Conservation (phyloP, 2,113 vertebrate species). For the Petromus typicus region DNA sequence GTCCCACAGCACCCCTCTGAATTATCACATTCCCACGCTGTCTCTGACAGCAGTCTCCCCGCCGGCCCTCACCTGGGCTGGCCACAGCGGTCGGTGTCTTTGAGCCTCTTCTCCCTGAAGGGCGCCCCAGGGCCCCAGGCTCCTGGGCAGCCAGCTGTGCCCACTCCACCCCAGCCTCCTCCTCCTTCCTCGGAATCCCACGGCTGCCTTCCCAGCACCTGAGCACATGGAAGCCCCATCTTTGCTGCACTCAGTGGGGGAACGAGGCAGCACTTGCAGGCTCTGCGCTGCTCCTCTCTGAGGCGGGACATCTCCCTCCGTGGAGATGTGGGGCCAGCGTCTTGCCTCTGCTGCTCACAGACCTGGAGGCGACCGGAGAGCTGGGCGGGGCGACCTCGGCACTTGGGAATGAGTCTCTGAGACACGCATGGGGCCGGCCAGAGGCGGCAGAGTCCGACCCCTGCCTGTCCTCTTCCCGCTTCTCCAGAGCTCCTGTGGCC, state of each 20-base stretch:
- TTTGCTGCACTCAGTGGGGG: not conserved
- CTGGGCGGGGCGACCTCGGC: not conserved
- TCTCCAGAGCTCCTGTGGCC: not conserved
- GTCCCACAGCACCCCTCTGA: not conserved
- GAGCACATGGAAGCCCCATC: too few species aligned
- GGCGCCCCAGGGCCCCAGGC: not conserved
- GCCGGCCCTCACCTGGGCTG: fast-evolving
- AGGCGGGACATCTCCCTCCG: not conserved
- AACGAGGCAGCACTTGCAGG: not conserved
- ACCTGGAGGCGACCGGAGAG: too few species aligned
- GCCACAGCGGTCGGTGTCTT: not conserved
- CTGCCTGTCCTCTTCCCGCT: too few species aligned
- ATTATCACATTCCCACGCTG: fast-evolving
- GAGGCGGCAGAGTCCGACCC: not conserved
- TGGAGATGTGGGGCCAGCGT: fast-evolving
- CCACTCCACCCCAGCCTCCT: not conserved
- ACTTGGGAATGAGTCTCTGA: not conserved
- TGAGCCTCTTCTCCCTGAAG: not conserved
- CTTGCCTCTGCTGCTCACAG: not conserved
- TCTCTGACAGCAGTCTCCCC: not conserved
- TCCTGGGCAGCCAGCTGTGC: fast-evolving
- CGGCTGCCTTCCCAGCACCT: not conserved
- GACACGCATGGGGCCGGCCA: fast-evolving
- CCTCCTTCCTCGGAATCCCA: not conserved
- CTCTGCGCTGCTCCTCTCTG: not conserved